These are phyloP conservation scores for Oxyura jamaicensis DNA, from an alignment of 2,113 vertebrate genomes.

Conservation along the genomic window DNA sequence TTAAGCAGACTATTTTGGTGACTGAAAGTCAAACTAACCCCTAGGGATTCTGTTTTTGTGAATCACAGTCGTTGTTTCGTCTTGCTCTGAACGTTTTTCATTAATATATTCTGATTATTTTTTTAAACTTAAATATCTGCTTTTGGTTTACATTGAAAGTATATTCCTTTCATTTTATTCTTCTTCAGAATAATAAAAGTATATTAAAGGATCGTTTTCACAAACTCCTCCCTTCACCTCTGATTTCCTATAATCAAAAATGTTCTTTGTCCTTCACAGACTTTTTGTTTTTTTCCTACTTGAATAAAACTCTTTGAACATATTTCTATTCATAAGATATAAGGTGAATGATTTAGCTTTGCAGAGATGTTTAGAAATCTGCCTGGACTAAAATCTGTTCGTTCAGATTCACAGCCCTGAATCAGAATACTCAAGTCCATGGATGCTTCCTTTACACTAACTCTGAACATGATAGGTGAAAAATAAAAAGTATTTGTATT, in stretches of 20 bases:
- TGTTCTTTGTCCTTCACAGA: neutral
- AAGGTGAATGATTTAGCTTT: neutral
- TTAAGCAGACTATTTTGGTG: slow-evolving; percentile 4
- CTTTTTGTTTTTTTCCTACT: neutral
- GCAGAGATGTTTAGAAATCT: neutral
- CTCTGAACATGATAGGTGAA: neutral
- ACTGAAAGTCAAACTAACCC: slow-evolving; percentile 27
- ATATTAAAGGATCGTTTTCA: accelerated
- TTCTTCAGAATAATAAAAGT: neutral
- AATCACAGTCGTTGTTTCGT: slow-evolving; percentile 32
- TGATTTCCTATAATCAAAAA: neutral
- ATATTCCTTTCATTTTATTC: neutral
- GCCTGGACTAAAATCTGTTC: neutral
- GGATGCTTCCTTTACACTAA: neutral
- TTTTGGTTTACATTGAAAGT: neutral
- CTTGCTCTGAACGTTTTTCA: neutral
- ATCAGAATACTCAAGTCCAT: neutral
- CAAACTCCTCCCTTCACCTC: neutral
- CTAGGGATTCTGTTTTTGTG: slow-evolving; percentile 47
- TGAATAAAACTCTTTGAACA: neutral
- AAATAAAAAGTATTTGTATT: neutral
- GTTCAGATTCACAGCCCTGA: neutral
- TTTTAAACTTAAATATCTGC: neutral
- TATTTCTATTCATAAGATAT: neutral
- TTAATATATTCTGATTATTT: neutral